Evolutionary conservation across 2,113 vertebrate species (phyloP).

Genomic region (Vimba vimba): DNA sequence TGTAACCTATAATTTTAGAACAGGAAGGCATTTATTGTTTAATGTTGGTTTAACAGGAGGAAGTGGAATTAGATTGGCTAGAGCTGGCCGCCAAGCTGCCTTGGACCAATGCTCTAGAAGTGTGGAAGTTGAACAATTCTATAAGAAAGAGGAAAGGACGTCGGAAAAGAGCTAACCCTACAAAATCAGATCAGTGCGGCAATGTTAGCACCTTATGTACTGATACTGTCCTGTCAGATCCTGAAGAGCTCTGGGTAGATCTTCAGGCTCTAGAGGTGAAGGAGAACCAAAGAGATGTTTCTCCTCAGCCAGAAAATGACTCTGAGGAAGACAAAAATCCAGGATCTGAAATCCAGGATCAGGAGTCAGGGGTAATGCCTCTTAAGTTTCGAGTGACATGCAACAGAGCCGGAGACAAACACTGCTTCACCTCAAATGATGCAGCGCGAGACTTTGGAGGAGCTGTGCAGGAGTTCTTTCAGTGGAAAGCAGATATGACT

Average conservation of each 20-base stretch:
- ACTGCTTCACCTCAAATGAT: constrained; percentile 94
- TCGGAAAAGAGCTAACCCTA: constrained; percentile 70
- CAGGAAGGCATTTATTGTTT: not conserved
- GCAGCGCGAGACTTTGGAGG: constrained; percentile 96
- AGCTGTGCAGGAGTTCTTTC: constrained; percentile 92
- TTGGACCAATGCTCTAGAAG: constrained; percentile 84
- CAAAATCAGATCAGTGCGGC: constrained; percentile 60
- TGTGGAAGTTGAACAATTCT: constrained; percentile 89
- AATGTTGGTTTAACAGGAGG: constrained; percentile 78
- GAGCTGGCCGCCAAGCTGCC: constrained; percentile 85
- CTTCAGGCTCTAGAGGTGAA: constrained; percentile 39
- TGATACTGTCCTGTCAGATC: constrained; percentile 19
- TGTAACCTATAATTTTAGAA: not conserved
- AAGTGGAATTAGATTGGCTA: constrained; percentile 85
- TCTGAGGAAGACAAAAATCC: constrained; percentile 31
- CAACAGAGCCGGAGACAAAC: constrained; percentile 91
- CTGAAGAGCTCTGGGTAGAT: constrained; percentile 42
- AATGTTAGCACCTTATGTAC: constrained; percentile 53
- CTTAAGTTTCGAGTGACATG: constrained; percentile 93
- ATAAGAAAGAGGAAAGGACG: constrained; percentile 90
- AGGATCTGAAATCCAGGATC: constrained; percentile 55
- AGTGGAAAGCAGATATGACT: constrained; percentile 99
- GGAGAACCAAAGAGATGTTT: constrained; percentile 14
- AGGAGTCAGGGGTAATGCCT: constrained; percentile 59
- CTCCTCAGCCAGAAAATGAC: constrained; percentile 37